phyloP scores from a whole-genome alignment of 2,888 invertebrate genomes.

The Selenia dentaria region DNA sequence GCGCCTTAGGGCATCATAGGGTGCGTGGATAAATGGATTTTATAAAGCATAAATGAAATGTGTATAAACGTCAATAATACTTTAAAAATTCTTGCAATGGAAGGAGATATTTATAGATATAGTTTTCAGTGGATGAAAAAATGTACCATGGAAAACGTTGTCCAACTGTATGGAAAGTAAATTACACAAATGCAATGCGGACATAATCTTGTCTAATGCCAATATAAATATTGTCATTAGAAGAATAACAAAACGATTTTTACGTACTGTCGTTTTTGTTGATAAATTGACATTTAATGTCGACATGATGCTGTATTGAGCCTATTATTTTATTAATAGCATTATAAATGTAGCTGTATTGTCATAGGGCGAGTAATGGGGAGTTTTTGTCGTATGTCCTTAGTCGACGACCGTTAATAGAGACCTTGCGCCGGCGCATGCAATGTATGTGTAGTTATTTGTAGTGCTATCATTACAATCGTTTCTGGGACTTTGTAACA shows the following conservation, averaged over 20 bases:
- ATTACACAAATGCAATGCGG: slow-evolving; percentile 46
- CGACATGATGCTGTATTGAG: slow-evolving; percentile 66
- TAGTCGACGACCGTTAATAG: slow-evolving; percentile 52
- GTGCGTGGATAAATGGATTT: no score
- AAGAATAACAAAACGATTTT: slow-evolving; percentile 57
- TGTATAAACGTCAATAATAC: no score
- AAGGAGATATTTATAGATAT: no score
- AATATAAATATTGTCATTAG: slow-evolving; percentile 65
- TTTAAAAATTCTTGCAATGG: no score
- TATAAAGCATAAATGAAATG: no score
- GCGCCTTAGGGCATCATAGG: no score
- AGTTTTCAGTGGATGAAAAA: no score
- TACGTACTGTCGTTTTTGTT: slow-evolving; percentile 56
- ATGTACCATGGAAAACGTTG: no score
- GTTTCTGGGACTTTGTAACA: no score
- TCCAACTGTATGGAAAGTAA: slow-evolving; percentile 41
- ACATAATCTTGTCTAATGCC: slow-evolving; percentile 58
- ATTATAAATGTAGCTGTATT: slow-evolving; percentile 75
- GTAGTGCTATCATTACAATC: no score
- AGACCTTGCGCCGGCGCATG: slow-evolving; percentile 32
- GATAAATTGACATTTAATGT: slow-evolving; percentile 76
- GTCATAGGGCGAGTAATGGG: slow-evolving; percentile 64
- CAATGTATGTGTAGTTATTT: no score
- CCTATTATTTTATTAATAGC: slow-evolving; percentile 78
- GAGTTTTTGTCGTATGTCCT: slow-evolving; percentile 71